phyloP scores from a whole-genome alignment of 2,797 vertebrate genomes.

The Halcyon badia region DNA sequence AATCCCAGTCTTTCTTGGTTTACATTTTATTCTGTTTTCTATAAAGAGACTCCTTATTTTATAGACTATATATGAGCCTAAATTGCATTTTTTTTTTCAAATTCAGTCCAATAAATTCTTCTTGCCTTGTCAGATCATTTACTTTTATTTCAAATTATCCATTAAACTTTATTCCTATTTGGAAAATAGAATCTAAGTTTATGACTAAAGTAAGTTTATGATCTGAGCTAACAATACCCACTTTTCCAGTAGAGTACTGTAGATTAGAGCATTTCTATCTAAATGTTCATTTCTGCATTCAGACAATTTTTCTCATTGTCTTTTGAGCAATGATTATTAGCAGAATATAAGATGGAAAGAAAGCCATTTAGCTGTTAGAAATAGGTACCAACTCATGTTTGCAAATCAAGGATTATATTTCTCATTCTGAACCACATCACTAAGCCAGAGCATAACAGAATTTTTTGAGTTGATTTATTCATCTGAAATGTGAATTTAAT shows the following conservation, averaged over 20 bases:
- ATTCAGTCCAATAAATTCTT: neutral
- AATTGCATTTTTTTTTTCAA: neutral
- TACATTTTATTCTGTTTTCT: neutral
- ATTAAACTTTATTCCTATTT: neutral
- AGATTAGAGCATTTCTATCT: neutral
- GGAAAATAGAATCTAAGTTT: neutral
- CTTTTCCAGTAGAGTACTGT: neutral
- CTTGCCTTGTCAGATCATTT: neutral
- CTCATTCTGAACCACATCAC: neutral
- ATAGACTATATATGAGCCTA: neutral
- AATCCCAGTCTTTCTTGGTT: neutral
- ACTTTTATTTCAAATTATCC: constrained; percentile 3
- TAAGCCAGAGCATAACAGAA: neutral
- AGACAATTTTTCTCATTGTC: neutral
- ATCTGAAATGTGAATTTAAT: constrained; percentile 12
- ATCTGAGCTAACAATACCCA: neutral
- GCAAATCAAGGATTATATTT: neutral
- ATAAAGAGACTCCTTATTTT: neutral
- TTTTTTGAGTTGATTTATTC: neutral
- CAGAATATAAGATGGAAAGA: neutral
- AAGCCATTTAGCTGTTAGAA: neutral
- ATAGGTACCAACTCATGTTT: neutral
- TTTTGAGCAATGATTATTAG: neutral
- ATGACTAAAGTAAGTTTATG: constrained; percentile 18
- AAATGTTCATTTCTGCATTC: neutral